A percentile compares a stretch with the other conserved stretches of the same genome.
Conservation (phyloP, 2,888 invertebrate genomes). For the Sphinx pinastri region DNA sequence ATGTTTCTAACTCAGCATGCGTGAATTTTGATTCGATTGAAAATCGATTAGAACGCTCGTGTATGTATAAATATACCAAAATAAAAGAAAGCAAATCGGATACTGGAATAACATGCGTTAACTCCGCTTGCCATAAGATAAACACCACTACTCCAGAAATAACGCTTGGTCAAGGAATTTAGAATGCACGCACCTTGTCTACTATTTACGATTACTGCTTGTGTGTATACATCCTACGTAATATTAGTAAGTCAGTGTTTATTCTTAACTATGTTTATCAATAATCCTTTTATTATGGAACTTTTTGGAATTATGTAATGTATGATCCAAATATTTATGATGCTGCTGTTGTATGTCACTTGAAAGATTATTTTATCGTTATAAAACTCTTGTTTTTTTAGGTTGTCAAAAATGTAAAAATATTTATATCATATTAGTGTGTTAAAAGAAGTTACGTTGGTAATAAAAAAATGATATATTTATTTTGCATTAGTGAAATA, state of each 20-base stretch:
- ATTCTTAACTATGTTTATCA: neutral
- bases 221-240: conserved; percentile 22
- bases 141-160: conserved; percentile 71
- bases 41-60: conserved; percentile 57
- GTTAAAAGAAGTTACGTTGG: no score
- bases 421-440: no score
- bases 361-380: no score
- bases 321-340: neutral
- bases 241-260: neutral
- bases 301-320: neutral
- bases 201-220: conserved; percentile 49
- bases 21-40: conserved; percentile 43
- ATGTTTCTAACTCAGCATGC: conserved; percentile 33
- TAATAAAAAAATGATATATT: no score
- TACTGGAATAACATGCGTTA: conserved; percentile 68
- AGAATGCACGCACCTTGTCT: conserved; percentile 59
- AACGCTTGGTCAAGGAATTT: conserved; percentile 65
- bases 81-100: conserved; percentile 71
- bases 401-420: no score
- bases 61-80: conserved; percentile 69
- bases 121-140: conserved; percentile 62
- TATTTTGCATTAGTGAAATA: no score
- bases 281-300: conserved; percentile 7
- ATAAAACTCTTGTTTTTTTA: no score
- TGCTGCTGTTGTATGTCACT: no score